Conservation (phyloP, 2,888 invertebrate species). For the Listrodromus nycthemerus region DNA sequence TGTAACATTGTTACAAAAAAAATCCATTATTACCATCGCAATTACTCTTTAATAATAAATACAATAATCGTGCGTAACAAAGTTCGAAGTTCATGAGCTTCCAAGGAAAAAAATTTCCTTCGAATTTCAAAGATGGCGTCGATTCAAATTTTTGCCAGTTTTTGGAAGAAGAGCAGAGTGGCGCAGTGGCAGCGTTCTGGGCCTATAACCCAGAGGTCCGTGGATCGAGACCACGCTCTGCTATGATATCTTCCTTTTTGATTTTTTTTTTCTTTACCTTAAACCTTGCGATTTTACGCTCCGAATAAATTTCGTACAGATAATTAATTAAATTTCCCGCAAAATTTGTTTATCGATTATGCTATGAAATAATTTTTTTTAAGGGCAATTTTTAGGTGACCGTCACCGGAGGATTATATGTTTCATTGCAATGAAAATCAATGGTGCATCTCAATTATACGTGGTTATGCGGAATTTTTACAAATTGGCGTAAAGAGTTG, state of each 20-base stretch:
- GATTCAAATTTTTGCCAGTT: background rate
- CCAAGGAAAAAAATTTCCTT: no score
- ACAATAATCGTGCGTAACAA: no score
- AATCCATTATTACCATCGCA: background rate
- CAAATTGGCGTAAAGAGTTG: background rate
- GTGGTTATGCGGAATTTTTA: background rate
- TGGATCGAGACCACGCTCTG: slow-evolving; percentile 82
- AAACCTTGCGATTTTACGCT: background rate
- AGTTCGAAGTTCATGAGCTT: no score
- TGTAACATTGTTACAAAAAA: slow-evolving; percentile 85
- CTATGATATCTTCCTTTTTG: slow-evolving; percentile 64
- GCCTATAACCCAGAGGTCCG: no score
- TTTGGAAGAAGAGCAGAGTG: slow-evolving; percentile 75
- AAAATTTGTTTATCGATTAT: background rate
- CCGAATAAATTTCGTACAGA: background rate
- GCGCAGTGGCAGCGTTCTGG: slow-evolving; percentile 83
- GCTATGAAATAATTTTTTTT: background rate
- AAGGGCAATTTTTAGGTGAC: background rate
- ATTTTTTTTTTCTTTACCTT: background rate
- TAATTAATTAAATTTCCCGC: background rate
- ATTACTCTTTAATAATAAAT: background rate
- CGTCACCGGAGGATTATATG: background rate
- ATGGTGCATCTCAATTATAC: background rate
- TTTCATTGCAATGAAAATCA: background rate
- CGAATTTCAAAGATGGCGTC: no score